Evolutionary conservation across 2,113 vertebrate species (phyloP), one percentile per base, ranked within the genome.

Genomic region (Glareola pratincola): DNA sequence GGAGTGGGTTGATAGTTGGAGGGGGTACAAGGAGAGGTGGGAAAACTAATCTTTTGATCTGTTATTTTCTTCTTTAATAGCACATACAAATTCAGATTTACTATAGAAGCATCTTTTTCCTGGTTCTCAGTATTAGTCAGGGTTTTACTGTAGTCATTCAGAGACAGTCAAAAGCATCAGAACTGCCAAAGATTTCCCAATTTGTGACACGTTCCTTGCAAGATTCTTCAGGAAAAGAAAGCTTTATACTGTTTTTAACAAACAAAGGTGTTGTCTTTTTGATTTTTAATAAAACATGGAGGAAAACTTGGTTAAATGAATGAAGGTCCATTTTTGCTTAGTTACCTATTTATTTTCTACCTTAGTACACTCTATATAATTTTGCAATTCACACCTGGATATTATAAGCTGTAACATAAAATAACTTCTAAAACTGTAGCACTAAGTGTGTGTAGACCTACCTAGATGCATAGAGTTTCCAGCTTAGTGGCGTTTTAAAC

Each of bases 41-140:
- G 57, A 90, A 96, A 92, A 94, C 29, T 37, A 76, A 86, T 95
- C 56, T 94, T 83, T 96, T 94, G 37, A 95, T 96, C 86, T 81
- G 39, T 96, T 94, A 95, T 48, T 86, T 97, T 91, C 24, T 78
- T 93, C 66, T 93, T 86, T 80, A 86, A 67, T 63, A 71, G 32
- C 37, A 59, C 29, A 47, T 64, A 72, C 18, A 47, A 94, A 91
- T 92, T 75, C 14, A 14, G 81, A 24, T 86, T 94, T 75, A 89
- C 29, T 29, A 22, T 30, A 57, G 47, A 63, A 81, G 2, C 5
- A 51, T 81, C 4, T 37, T 92, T 92, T 90, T 85, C 43, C n/a
- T 67, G 17, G 29, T 92, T 82, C 37, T 92, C 36, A 51, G 20
- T 68, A 37, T 79, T 90, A 88, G 32, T 62, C 37, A 83, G 21